Conservation (phyloP, 1,140 invertebrate genomes). For the Eulimnadia texana region DNA sequence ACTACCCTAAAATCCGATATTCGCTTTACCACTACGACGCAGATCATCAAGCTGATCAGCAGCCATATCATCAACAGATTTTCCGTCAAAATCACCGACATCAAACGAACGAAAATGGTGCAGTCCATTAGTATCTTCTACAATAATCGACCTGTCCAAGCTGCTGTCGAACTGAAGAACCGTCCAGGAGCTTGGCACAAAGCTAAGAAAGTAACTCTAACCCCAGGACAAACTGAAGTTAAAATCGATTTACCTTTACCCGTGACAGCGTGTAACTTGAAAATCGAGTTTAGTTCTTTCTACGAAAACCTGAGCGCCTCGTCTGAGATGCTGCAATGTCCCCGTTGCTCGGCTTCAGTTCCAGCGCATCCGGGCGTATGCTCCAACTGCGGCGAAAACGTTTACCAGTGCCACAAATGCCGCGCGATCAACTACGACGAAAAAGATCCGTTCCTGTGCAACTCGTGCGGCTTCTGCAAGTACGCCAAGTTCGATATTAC, state of each 20-base stretch:
- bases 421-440: constrained; percentile 98
- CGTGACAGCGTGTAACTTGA: constrained; percentile 94
- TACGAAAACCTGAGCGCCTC: constrained; percentile 76
- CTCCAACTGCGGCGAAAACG: constrained; percentile 94
- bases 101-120: constrained; percentile 95
- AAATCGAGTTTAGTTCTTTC: constrained; percentile 97
- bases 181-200: constrained; percentile 89
- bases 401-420: constrained; percentile 96
- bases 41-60: constrained; percentile 89
- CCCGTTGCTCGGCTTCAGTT: constrained; percentile 86
- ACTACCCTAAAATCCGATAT: constrained; percentile 89
- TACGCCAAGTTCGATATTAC: constrained; percentile 98
- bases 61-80: constrained; percentile 92
- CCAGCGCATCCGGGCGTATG: constrained; percentile 95
- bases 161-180: constrained; percentile 93
- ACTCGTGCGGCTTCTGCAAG: constrained; percentile 97
- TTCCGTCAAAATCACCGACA: constrained; percentile 77
- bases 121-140: constrained; percentile 91
- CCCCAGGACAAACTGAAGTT: constrained; percentile 83
- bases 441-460: constrained; percentile 96
- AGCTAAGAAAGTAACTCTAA: constrained; percentile 75
- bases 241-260: constrained; percentile 92
- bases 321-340: constrained; percentile 87
- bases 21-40: constrained; percentile 93
- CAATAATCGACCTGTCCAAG: constrained; percentile 88